These are phyloP conservation scores for Papilio elwesi DNA, from an alignment of 2,888 invertebrate species.

Conservation along the genomic window DNA sequence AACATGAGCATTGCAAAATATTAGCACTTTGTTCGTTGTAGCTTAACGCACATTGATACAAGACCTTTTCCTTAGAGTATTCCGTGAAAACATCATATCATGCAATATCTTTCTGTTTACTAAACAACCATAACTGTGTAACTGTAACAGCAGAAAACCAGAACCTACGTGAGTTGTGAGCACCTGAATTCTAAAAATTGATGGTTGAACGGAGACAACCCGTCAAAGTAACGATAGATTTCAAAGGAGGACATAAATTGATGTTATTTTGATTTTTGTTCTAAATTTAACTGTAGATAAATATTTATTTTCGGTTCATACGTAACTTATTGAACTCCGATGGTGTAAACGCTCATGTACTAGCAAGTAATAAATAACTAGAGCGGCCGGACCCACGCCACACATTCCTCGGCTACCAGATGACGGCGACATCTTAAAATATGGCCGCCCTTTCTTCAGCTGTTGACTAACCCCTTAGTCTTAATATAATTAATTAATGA, in stretches of 20 bases:
- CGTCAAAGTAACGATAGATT: too few species aligned
- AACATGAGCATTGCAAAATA: slow-evolving; percentile 18
- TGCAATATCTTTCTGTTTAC: too few species aligned
- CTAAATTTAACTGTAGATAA: too few species aligned
- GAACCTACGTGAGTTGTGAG: too few species aligned
- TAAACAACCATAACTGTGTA: too few species aligned
- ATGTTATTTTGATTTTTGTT: too few species aligned
- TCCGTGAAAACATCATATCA: too few species aligned
- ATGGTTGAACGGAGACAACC: too few species aligned
- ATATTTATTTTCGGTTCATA: too few species aligned
- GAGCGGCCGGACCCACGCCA: slow-evolving; percentile 55
- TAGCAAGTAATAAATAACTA: slow-evolving; percentile 69
- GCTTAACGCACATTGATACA: not conserved
- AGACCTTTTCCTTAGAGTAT: not conserved
- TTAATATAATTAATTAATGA: slow-evolving; percentile 84
- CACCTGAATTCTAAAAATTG: too few species aligned
- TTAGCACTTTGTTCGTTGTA: not conserved
- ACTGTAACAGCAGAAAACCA: too few species aligned
- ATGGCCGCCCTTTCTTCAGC: slow-evolving; percentile 78
- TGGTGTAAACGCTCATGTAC: slow-evolving; percentile 46
- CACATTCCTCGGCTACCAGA: slow-evolving; percentile 75
- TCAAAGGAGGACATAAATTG: too few species aligned
- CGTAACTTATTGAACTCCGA: slow-evolving; percentile 1
- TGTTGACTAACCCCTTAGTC: slow-evolving; percentile 65
- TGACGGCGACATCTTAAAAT: slow-evolving; percentile 80